Base-by-base conservation (phyloP, 1,140 invertebrate species). In the Lethrus apterus region DNA sequence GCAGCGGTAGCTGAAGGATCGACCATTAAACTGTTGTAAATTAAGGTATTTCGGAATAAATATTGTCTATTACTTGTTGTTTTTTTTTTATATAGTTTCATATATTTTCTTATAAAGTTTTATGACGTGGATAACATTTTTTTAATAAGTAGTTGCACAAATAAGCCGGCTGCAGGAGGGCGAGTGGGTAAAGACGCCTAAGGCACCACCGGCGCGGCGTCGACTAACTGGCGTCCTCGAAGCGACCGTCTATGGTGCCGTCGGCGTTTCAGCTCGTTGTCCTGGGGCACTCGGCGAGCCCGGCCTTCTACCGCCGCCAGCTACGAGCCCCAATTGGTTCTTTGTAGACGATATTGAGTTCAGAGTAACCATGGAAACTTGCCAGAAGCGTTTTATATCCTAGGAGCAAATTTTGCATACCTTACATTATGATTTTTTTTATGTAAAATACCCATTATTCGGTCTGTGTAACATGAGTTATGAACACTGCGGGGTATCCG, bases 321-420 rank as follows among this genome's bases (percentile, higher is more conserved):
- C 43, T 36, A 31, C 46, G 35, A 46, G 50, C 52, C 50, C 52
- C 50, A 57, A 57, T 57, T 57, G 55, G 55, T 57, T 57, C 55
- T 54, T 50, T 55, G 56, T 53, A 43, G 64, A 66, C 68, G 71
- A 74, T 74, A 75, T 75, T 75, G 73, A 74, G 73, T 74, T 75
- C 72, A 67, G 56, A 58, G 72, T 75, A 68, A 68, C 72, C 70
- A 74, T 74, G 68, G 70, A 62, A 64, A 75, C 70, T 65, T 55
- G 60, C 65, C 63, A 32, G 52, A 59, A 66, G 68, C 65, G 54
- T 57, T 58, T 7, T 26, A 65, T 68, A 48, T 47, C 48, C 52
- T 54, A 45, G 42, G 47, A 54, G 49, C 52, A 52, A 60, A 50
- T 51, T 59, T 59, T 62, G 52, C 56, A 52, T 57, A 60, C 56